Evolutionary conservation across 2,797 vertebrate species (phyloP), one percentile per base, ranked within the genome.

Genomic region (Poeciliopsis gracilis): DNA sequence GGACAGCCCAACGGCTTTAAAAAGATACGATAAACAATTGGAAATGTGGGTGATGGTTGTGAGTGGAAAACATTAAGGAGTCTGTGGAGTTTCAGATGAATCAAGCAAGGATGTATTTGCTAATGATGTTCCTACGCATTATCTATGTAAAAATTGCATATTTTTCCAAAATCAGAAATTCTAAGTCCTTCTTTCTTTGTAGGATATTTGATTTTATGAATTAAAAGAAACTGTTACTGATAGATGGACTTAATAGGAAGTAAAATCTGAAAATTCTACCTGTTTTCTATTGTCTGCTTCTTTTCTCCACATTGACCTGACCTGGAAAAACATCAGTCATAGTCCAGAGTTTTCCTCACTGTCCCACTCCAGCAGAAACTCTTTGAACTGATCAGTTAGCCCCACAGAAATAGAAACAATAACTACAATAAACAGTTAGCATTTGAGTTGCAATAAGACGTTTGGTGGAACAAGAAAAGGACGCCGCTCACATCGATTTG

Each of bases 31-130:
- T 5, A 67, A 9, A 67, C 16, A 76, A 86, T 81, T 84, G 84
- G 79, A 84, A 78, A 85, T 79, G 63, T 36, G 81, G 28, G 81
- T 81, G 30, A 82, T 84, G 81, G 78, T 36, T 77, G 59, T 78
- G 79, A 89, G 87, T 85, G 80, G 71, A 84, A 33, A 66, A 38
- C 23, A 15, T 57, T 41, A 46, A 3, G n/a, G 45, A 30, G 72
- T 33, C 23, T 83, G 79, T 73, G 6, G 55, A 66, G 33, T 66
- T 38, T 20, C 10, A 66, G 33, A 66, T 66, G 33, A 66, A 66
- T 66, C 33, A 38, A 38, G 30, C 9, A 23, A 38, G 63, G 13
- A 43, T 15, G 2, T 43, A 43, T 69, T 43, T 10, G n/a, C 1
- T 67, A 25, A 41, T 15, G 38, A 67, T 38, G 36, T 15, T 25